phyloP scores from a whole-genome alignment of 2,113 vertebrate species.

The Sphyrna mokarran region DNA sequence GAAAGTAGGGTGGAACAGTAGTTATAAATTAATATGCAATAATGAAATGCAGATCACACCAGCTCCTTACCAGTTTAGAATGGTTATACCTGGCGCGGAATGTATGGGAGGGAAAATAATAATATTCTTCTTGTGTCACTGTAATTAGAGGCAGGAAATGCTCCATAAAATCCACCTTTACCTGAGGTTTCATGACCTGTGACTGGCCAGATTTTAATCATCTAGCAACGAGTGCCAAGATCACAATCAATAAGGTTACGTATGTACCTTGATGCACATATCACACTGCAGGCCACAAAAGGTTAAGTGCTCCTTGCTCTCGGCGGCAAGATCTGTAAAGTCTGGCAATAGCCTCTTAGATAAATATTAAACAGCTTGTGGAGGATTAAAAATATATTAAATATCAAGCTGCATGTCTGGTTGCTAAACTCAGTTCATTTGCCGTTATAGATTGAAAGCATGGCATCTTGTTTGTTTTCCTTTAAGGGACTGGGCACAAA shows the following conservation, averaged over 20 bases:
- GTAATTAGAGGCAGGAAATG: neutral
- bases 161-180: neutral
- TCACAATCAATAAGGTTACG: neutral
- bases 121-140: neutral
- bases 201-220: neutral
- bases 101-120: neutral
- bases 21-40: neutral
- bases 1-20: no score
- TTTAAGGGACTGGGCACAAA: neutral
- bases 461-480: neutral
- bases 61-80: neutral
- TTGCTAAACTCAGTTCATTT: neutral
- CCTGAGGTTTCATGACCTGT: neutral
- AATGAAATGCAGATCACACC: neutral
- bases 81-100: neutral
- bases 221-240: neutral
- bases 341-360: neutral
- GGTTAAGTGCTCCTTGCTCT: neutral
- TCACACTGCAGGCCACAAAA: neutral
- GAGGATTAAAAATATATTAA: conserved; percentile 1
- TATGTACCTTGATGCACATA: neutral
- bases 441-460: neutral
- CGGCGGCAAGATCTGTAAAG: no score
- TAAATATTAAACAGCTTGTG: neutral
- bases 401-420: neutral